Evolutionary conservation across 2,113 vertebrate genomes (phyloP).

Genomic region (Hiodon tergisus): DNA sequence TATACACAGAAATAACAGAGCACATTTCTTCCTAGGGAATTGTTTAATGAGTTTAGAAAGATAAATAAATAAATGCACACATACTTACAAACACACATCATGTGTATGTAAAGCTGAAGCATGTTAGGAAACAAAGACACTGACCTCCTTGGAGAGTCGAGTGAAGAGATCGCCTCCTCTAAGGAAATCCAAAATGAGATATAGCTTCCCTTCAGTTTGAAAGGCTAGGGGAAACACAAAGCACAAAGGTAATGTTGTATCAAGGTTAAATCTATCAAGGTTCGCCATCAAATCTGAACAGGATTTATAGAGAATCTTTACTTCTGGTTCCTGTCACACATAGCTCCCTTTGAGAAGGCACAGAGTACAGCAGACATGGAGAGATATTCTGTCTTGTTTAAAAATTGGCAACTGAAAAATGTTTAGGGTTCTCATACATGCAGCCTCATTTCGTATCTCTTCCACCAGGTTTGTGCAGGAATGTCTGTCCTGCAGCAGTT

Average conservation of each 20-base stretch:
- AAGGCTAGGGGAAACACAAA: slow-evolving; percentile 70
- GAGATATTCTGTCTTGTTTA: not conserved
- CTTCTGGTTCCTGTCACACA: not conserved
- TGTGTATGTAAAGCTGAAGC: not conserved
- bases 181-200: slow-evolving; percentile 94
- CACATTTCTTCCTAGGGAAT: too few relatives aligned
- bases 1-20: too few relatives aligned
- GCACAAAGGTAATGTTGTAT: slow-evolving; percentile 17
- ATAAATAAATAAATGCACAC: not conserved
- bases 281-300: not conserved
- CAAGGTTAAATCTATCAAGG: not conserved
- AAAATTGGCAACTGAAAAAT: too few relatives aligned
- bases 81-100: too few relatives aligned
- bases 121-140: slow-evolving; percentile 23
- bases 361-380: not conserved
- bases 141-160: slow-evolving; percentile 91
- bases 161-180: slow-evolving; percentile 94
- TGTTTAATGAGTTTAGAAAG: too few relatives aligned
- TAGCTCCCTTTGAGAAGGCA: not conserved
- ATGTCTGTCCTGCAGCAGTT: too few relatives aligned
- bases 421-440: too few relatives aligned
- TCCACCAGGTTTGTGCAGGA: too few relatives aligned
- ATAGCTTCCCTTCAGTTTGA: slow-evolving; percentile 95
- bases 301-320: not conserved
- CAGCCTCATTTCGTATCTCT: too few relatives aligned